Conservation (phyloP, 2,888 invertebrate species). For the Drosophila heteroneura region DNA sequence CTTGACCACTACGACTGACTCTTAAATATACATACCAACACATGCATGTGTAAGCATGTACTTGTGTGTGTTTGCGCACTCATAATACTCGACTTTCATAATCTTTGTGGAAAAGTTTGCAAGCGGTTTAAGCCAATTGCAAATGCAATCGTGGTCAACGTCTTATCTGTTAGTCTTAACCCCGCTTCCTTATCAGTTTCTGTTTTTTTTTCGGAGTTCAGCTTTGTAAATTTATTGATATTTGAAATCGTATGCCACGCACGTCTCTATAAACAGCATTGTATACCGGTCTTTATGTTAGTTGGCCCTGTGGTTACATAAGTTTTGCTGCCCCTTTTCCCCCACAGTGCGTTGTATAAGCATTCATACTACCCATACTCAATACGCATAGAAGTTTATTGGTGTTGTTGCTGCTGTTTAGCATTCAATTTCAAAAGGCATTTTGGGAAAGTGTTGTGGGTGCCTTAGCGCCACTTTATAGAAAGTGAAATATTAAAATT, state of each 20-base stretch:
- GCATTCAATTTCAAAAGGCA: constrained; percentile 34
- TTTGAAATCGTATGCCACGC: constrained; percentile 43
- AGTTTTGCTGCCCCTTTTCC: constrained; percentile 1
- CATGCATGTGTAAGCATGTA: neutral
- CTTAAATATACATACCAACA: neutral
- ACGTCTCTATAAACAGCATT: constrained; percentile 69
- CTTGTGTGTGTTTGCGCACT: neutral
- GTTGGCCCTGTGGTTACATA: constrained; percentile 42
- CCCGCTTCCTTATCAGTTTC: constrained; percentile 45
- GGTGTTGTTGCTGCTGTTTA: neutral
- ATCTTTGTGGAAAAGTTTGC: constrained; percentile 47
- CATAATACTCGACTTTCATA: constrained; percentile 43
- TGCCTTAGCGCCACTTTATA: constrained; percentile 6
- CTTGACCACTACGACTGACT: constrained; percentile 15
- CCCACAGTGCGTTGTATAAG: constrained; percentile 59
- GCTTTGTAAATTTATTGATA: constrained; percentile 2
- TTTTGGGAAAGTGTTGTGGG: constrained; percentile 10
- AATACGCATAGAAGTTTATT: constrained; percentile 61
- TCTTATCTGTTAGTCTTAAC: constrained; percentile 62
- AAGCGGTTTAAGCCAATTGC: constrained; percentile 50
- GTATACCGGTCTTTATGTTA: constrained; percentile 67
- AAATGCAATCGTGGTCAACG: constrained; percentile 28
- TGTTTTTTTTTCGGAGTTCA: neutral
- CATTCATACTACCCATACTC: constrained; percentile 52
- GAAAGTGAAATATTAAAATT: constrained; percentile 41